phyloP scores from a whole-genome alignment of 2,113 vertebrate species.

The Ornithorhynchus anatinus region DNA sequence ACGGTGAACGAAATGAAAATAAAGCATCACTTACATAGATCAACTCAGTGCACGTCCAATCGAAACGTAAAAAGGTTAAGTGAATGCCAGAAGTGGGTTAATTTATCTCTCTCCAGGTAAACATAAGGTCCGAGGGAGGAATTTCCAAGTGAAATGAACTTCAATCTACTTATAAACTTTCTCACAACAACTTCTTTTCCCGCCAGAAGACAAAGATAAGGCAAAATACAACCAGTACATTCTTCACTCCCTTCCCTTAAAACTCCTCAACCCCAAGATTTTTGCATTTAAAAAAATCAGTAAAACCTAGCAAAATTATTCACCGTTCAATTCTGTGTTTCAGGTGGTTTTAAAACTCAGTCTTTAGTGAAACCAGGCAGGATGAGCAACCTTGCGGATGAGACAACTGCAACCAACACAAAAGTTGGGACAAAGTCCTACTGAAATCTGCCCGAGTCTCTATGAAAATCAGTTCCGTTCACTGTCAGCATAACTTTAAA shows the following conservation, averaged over 20 bases:
- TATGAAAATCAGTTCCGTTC: slow-evolving; percentile 42
- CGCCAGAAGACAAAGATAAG: background rate
- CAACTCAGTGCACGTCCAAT: too few relatives aligned
- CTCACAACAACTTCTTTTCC: background rate
- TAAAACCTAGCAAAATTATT: background rate
- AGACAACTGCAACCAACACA: slow-evolving; percentile 16
- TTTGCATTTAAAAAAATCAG: background rate
- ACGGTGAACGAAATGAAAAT: too few relatives aligned
- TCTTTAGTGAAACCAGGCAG: slow-evolving; percentile 12
- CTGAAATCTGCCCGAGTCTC: slow-evolving; percentile 45
- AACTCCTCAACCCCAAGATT: background rate
- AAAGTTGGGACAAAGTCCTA: slow-evolving; percentile 58
- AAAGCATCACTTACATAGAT: too few relatives aligned
- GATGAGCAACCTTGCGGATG: background rate
- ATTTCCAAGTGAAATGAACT: background rate
- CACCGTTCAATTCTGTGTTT: background rate
- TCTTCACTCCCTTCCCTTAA: background rate
- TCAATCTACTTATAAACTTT: too few relatives aligned
- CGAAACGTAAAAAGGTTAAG: background rate
- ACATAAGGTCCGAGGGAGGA: background rate
- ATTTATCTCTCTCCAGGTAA: background rate
- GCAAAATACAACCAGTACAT: background rate
- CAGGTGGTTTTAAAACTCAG: background rate
- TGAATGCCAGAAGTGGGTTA: background rate
- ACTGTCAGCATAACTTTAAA: slow-evolving; percentile 49